Evolutionary conservation across 2,888 invertebrate species (phyloP).

Genomic region (Parnassius apollo): DNA sequence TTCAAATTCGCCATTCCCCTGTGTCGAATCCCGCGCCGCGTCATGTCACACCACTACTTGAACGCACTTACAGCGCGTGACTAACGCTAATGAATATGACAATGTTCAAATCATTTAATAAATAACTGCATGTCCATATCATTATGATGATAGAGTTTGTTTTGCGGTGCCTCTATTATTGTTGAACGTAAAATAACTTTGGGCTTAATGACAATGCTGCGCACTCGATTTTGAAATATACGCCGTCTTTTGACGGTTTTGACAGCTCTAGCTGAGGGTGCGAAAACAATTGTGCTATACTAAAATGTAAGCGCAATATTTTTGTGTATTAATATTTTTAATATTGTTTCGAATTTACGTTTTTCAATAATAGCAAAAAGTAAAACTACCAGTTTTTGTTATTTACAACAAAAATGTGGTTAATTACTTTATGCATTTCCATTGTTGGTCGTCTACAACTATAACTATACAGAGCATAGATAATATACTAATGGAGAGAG

Average conservation of each 20-base stretch:
- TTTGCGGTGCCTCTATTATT: slow-evolving; percentile 9
- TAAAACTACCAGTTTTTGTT: no score
- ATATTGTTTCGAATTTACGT: neutral
- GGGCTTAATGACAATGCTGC: slow-evolving; percentile 35
- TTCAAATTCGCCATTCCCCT: slow-evolving; percentile 42
- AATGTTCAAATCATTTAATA: slow-evolving; percentile 4
- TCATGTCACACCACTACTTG: slow-evolving; percentile 46
- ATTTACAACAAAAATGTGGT: no score
- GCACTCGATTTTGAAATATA: slow-evolving; percentile 47
- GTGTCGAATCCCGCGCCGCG: slow-evolving; percentile 42
- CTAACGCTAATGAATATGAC: slow-evolving; percentile 37
- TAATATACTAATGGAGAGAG: slow-evolving; percentile 24
- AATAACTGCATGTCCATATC: slow-evolving; percentile 8
- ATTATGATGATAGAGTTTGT: neutral
- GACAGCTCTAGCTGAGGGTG: slow-evolving; percentile 44
- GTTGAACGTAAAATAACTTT: slow-evolving; percentile 29
- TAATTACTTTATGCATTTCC: no score
- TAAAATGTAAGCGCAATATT: slow-evolving; percentile 1
- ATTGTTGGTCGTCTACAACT: no score
- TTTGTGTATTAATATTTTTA: neutral
- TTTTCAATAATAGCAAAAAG: neutral
- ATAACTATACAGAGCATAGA: no score
- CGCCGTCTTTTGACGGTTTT: slow-evolving; percentile 53
- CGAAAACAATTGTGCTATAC: slow-evolving; percentile 30
- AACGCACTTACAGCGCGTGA: slow-evolving; percentile 58